Percentiles rank a stretch among this genome's conserved stretches.
Evolutionary conservation across 1,140 invertebrate species (phyloP).

Genomic region (Dryas iulia): DNA sequence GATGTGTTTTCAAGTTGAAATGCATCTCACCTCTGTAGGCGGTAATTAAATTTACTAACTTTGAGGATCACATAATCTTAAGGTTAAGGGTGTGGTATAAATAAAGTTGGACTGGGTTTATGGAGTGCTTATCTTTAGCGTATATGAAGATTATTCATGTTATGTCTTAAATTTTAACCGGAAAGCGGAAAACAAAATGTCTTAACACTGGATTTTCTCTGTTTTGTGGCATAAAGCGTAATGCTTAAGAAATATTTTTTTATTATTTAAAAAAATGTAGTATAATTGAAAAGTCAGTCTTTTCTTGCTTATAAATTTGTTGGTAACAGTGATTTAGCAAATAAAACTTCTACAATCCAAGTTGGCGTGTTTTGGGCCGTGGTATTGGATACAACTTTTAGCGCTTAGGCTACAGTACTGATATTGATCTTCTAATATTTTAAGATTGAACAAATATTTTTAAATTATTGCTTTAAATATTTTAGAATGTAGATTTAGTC

Average conservation of each 20-base stretch:
- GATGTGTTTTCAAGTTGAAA: conserved; percentile 18
- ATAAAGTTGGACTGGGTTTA: conserved; percentile 19
- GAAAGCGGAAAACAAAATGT: not conserved
- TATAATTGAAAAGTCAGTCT: not conserved
- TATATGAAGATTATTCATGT: conserved; percentile 3
- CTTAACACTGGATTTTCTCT: not conserved
- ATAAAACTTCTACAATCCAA: not conserved
- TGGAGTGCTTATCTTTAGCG: conserved; percentile 2
- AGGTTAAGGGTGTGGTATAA: conserved; percentile 11
- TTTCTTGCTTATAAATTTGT: not conserved
- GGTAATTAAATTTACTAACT: conserved; percentile 35
- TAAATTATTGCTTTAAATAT: no score
- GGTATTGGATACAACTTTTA: not conserved
- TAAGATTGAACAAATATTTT: no score
- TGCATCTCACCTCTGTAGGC: conserved; percentile 20
- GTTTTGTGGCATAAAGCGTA: not conserved
- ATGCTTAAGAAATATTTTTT: not conserved
- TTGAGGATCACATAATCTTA: not conserved
- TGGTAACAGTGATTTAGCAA: not conserved
- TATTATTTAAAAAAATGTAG: no score
- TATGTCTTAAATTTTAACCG: no score
- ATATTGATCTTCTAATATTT: not conserved
- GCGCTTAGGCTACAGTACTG: not conserved
- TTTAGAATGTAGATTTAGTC: no score
- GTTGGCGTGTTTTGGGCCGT: not conserved